These are phyloP conservation scores for Erythrocercus mccallii DNA, from an alignment of 2,113 vertebrate genomes.

Conservation along the genomic window DNA sequence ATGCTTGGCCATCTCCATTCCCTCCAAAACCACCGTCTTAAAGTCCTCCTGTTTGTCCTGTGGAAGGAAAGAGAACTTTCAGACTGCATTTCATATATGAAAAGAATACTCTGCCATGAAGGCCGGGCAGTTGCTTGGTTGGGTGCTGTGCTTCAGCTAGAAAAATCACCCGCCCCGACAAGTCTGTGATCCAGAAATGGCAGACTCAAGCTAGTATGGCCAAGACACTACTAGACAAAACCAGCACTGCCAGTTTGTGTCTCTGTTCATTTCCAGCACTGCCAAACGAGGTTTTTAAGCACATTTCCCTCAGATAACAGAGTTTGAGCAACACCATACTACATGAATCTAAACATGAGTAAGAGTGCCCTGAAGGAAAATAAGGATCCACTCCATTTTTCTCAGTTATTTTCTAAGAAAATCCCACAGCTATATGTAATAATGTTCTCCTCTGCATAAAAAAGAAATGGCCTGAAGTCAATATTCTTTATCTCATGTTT, in stretches of 20 bases:
- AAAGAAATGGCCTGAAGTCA: not conserved
- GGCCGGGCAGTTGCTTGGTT: slow-evolving; percentile 46
- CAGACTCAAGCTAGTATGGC: not conserved
- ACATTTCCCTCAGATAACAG: not conserved
- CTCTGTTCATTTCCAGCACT: not conserved
- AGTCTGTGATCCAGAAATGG: not conserved
- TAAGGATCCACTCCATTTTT: not conserved
- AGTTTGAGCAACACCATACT: not conserved
- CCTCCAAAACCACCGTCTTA: slow-evolving; percentile 77
- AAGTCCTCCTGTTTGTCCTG: slow-evolving; percentile 79
- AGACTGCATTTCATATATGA: slow-evolving; percentile 63
- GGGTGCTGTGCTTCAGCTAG: not conserved
- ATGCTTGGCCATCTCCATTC: slow-evolving; percentile 78
- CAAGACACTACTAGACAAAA: not conserved
- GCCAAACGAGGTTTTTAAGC: not conserved
- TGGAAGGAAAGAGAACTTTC: slow-evolving; percentile 79
- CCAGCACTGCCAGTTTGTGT: not conserved
- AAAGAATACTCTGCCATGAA: slow-evolving; percentile 57
- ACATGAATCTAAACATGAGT: not conserved
- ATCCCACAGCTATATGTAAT: not conserved
- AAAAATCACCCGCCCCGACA: not conserved
- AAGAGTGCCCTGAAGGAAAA: not conserved
- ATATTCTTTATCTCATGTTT: not conserved
- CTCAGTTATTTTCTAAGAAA: not conserved
- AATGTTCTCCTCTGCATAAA: not conserved